Base-by-base conservation (phyloP, 2,888 invertebrate genomes). In the Ernsta delagoae region DNA sequence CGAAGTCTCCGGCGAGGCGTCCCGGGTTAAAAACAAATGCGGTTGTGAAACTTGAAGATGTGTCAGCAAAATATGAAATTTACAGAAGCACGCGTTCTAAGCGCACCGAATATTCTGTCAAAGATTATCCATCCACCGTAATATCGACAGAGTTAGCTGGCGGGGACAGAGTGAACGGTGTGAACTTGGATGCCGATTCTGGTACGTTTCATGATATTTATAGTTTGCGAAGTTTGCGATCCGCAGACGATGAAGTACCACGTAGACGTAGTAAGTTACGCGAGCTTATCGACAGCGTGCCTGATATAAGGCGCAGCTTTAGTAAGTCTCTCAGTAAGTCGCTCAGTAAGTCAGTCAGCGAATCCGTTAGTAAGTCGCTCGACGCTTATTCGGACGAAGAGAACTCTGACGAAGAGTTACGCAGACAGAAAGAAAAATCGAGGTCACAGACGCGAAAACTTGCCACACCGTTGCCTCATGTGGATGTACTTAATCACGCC, bases 381-480 rank as follows among this genome's bases (percentile, higher is more conserved):
- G 91, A 85, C 36, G 80, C 84, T 39, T 87, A 81, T 74, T 92
- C 92, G 1, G 93, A 92, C 79, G 91, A 88, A 36, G 92, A 93
- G 31, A 79, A 85, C 71, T 87, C 87, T 62, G 87, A 85, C 9
- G 85, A 87, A 8, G 86, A 87, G n/a, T 69, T 78, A 12, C 41
- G 41, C 5, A 53, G 9, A 12, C 68, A 65, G 4, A 83, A 76
- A 64, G 78, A 80, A 36, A 87, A 83, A 72, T 84, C 86, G 0
- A 83, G 79, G 68, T 85, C 89, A 0, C 78, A 84, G 0, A 84
- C 85, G 3, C 85, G 93, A 68, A 90, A 89, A 73, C 76, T 94
- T 53, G 87, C 92, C 1, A 94, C 94, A 57, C 93, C 94, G 0
- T 68, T 90, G 43, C 81, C 89, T 59, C 85, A 82, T 36, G 78